These are phyloP conservation scores for Oxytorus armatus DNA, from an alignment of 2,888 invertebrate genomes.

Conservation along the genomic window DNA sequence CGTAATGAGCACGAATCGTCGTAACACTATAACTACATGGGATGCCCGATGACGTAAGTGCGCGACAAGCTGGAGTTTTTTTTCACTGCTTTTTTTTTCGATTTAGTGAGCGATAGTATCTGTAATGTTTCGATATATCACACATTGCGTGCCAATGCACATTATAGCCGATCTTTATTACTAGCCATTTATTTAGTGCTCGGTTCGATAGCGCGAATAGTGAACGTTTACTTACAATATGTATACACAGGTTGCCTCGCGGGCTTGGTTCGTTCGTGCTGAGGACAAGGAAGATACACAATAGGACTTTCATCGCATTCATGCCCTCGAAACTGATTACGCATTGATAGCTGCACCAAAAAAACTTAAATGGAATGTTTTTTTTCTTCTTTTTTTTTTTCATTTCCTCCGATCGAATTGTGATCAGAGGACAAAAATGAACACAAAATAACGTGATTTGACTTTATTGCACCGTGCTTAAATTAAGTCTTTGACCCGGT, in stretches of 20 bases:
- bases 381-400: conserved; percentile 3
- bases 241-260: conserved; percentile 70
- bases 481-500: conserved; percentile 75
- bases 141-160: conserved; percentile 72
- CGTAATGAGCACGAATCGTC: conserved; percentile 72
- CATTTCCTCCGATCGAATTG: conserved; percentile 36
- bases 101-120: conserved; percentile 65
- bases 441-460: conserved; percentile 54
- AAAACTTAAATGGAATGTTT: conserved; percentile 4
- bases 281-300: conserved; percentile 59
- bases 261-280: conserved; percentile 66
- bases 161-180: conserved; percentile 55
- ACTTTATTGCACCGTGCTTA: conserved; percentile 76
- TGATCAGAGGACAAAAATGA: conserved; percentile 37
- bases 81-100: conserved; percentile 39
- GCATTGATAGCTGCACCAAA: conserved; percentile 33
- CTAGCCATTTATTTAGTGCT: conserved; percentile 71
- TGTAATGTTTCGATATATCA: conserved; percentile 74
- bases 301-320: conserved; percentile 39
- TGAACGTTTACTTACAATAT: conserved; percentile 76
- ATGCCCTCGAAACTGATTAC: conserved; percentile 32
- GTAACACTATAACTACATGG: conserved; percentile 55
- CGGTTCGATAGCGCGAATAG: conserved; percentile 70
- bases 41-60: conserved; percentile 53
- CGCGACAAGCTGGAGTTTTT: conserved; percentile 44